Base-by-base conservation (phyloP, 2,113 vertebrate species). In the Nesogale talazaci region DNA sequence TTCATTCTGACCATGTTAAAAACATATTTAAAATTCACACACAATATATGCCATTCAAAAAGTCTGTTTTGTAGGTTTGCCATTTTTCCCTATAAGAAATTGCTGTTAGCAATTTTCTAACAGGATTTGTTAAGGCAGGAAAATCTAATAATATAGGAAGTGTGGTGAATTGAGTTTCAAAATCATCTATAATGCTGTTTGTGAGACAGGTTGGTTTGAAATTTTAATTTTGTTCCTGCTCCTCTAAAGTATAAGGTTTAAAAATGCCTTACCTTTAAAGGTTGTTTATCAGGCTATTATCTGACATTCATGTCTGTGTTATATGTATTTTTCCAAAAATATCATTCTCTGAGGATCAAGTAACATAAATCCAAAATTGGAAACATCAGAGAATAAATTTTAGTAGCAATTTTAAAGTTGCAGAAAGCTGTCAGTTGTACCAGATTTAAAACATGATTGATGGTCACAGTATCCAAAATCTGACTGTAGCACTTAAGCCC, bases 211-310 rank as follows among this genome's bases (percentile, higher is more conserved):
- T 86, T 1, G 83, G 84, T 92, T 92, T 87, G 94, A 92, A 95
- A 84, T 90, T 95, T 90, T 81, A 74, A 63, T 77, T 91, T 90
- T 93, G 31, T 95, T 92, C 75, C 78, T 95, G 31, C 88, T 83
- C 31, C 56, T 89, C 2, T 94, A 79, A 84, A 59, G 12, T 84
- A 84, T 70, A 90, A 85, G 34, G 4, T 82, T 83, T 88, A 72
- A 92, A 95, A 88, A 88, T 83, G 70, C 36, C 88, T 89, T 83
- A 57, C 34, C 11, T 56, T 88, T 92, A 77, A 65, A 92, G 34
- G 74, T 52, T 93, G 52, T 12, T 52, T 52, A 52, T 52, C 46
- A 52, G 46, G 10, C 46, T 52, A 52, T 52, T 52, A 52, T 90
- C 42, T 93, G 83, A 46, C 63, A 86, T 92, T 94, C 56, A 46